Evolutionary conservation across 1,140 invertebrate species (phyloP), one percentile per base, ranked within the genome.

Genomic region (Drosophila santomea): DNA sequence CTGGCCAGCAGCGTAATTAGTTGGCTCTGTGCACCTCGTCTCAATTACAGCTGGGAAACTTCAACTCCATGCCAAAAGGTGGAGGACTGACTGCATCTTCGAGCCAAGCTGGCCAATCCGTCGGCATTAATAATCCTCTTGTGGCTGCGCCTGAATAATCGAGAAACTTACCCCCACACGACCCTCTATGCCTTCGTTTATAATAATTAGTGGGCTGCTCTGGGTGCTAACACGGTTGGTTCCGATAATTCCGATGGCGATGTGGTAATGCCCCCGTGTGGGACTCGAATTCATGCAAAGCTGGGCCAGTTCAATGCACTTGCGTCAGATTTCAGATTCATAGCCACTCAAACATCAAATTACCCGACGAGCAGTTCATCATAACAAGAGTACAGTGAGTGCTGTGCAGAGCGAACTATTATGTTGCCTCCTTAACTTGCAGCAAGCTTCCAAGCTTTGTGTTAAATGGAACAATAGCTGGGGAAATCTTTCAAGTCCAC

Each of bases 271-370:
- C 17, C 45, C 45, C 15, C n/a, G 35, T 25, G 32, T 36, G 48
- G 52, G 43, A 67, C 44, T 82, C 82, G 35, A 78, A 88, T 78
- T 85, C 63, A 74, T 78, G 83, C 52, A 64, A 72, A 75, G 73
- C 64, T 47, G 44, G 50, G 50, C 48, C 79, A 71, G 82, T 86
- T 86, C 82, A 83, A 39, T 88, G 82, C 83, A 86, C 82, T 88
- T 55, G 36, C 38, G 56, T 80, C 78, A 62, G 55, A 76, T 86
- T 82, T 78, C 50, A 68, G 64, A 68, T 36, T 54, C 59, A 52
- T 25, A 72, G 57, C 32, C 50, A 28, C 52, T 25, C 38, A 23
- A 69, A 66, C 82, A 81, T 86, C 82, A 62, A 86, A 76, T 86
- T 86, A 86, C 68, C 44, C 64, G 51, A 55, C 82, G 35, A 61